Evolutionary conservation across 2,888 invertebrate species (phyloP).

Genomic region (Hofmannophila pseudospretella): DNA sequence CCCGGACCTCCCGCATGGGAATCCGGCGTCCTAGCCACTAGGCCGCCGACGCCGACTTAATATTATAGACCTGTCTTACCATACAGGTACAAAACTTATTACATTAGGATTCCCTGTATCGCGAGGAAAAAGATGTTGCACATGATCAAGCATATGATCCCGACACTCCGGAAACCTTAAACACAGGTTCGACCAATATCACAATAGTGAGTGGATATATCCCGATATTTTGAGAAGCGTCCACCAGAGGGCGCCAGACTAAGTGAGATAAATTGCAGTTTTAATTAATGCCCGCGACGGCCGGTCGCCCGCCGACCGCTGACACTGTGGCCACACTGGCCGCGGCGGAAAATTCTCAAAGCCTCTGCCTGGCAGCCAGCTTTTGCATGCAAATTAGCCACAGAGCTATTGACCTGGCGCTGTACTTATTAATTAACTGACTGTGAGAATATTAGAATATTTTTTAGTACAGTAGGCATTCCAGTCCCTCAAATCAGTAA

Average conservation of each 20-base stretch:
- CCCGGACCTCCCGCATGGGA: too few relatives aligned
- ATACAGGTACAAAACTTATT: too few relatives aligned
- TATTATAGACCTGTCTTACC: too few relatives aligned
- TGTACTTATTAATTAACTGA: constrained; percentile 6
- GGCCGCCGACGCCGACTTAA: too few relatives aligned
- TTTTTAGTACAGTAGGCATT: too few relatives aligned
- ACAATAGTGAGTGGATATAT: background rate
- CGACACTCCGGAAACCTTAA: too few relatives aligned
- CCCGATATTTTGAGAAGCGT: constrained; percentile 10
- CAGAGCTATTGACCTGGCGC: constrained; percentile 7
- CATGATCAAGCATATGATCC: too few relatives aligned
- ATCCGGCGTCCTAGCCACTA: too few relatives aligned
- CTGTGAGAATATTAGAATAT: too few relatives aligned
- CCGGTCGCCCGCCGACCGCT: constrained; percentile 2
- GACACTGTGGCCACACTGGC: background rate
- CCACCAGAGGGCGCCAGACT: constrained; percentile 4
- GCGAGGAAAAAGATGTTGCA: too few relatives aligned
- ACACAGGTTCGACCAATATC: background rate
- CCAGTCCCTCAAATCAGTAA: too few relatives aligned
- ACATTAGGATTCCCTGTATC: too few relatives aligned
- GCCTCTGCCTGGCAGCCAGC: constrained; percentile 3
- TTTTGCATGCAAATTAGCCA: constrained; percentile 12
- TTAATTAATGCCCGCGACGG: constrained; percentile 13
- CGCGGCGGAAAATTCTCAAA: constrained; percentile 9
- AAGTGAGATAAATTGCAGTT: constrained; percentile 17